Percentiles rank a stretch among this genome's conserved stretches.
Evolutionary conservation across 2,888 invertebrate species (phyloP).

Genomic region (Drosophila maculinotata): DNA sequence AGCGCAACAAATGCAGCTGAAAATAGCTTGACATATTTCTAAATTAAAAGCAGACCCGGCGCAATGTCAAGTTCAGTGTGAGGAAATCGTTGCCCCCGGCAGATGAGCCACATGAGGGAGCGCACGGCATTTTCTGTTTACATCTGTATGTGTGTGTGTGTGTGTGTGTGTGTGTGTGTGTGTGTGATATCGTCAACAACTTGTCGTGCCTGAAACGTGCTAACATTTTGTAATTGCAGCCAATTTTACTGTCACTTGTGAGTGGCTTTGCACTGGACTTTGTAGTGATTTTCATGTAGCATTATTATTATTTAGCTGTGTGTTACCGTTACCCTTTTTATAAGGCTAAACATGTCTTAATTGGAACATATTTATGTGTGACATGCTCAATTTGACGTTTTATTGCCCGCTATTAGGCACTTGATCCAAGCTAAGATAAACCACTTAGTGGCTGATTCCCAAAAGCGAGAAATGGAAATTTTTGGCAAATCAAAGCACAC

Average conservation of each 20-base stretch:
- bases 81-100: conserved; percentile 50
- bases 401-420: conserved; percentile 38
- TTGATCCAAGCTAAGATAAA: conserved; percentile 24
- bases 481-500: conserved; percentile 48
- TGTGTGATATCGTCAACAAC: conserved; percentile 32
- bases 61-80: conserved; percentile 82
- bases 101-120: conserved; percentile 33
- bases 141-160: conserved; percentile 5
- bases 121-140: conserved; percentile 12
- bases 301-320: conserved; percentile 30
- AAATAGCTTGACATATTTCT: conserved; percentile 72
- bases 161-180: conserved; percentile 6
- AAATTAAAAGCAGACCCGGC: conserved; percentile 64
- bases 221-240: conserved; percentile 70
- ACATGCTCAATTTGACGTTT: conserved; percentile 45
- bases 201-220: conserved; percentile 66
- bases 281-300: conserved; percentile 55
- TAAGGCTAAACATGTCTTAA: conserved; percentile 45
- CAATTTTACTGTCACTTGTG: conserved; percentile 74
- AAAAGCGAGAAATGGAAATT: conserved; percentile 40
- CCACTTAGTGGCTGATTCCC: background rate
- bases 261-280: conserved; percentile 44
- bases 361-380: conserved; percentile 57
- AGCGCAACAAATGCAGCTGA: conserved; percentile 42
- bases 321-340: conserved; percentile 44